Conservation (phyloP, 2,113 vertebrate species). For the Nipponia nippon region DNA sequence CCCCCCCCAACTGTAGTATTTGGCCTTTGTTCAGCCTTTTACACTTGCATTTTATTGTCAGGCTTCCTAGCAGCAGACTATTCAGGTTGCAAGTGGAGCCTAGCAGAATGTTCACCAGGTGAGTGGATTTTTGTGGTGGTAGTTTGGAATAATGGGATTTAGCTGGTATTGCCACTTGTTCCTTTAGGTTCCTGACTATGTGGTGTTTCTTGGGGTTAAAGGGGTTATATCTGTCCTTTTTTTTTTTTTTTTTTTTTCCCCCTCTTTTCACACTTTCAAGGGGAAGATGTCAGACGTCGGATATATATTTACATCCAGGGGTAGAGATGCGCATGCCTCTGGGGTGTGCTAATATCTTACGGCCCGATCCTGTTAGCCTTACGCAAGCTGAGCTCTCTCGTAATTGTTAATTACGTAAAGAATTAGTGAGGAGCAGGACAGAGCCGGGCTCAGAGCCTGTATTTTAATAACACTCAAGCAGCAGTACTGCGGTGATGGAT, state of each 20-base stretch:
- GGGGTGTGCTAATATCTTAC: not conserved
- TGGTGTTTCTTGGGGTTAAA: not conserved
- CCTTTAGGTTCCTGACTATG: not conserved
- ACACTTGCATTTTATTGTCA: constrained; percentile 47
- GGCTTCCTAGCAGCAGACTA: constrained; percentile 37
- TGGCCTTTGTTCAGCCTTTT: not conserved
- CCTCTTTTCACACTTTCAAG: not conserved
- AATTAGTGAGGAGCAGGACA: not conserved
- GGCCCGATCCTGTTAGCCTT: not conserved
- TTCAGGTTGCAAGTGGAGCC: constrained; percentile 11
- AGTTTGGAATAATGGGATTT: not conserved
- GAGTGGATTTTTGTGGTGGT: constrained; percentile 15
- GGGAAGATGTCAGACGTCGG: not conserved
- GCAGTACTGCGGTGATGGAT: not conserved
- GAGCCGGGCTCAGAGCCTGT: not conserved
- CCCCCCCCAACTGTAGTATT: not conserved
- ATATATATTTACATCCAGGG: not conserved
- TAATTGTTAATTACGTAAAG: not conserved
- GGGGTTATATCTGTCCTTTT: not conserved
- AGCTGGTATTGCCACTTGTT: not conserved
- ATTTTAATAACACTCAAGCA: not conserved
- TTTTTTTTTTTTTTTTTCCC: not conserved
- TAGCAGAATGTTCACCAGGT: not conserved
- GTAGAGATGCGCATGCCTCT: not conserved
- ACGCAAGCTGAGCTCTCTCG: not conserved